A percentile compares a stretch with the other conserved stretches of the same genome.
Evolutionary conservation across 64 coral and sea anemone genomes (phyloP).

Genomic region (Montipora efflorescens): DNA sequence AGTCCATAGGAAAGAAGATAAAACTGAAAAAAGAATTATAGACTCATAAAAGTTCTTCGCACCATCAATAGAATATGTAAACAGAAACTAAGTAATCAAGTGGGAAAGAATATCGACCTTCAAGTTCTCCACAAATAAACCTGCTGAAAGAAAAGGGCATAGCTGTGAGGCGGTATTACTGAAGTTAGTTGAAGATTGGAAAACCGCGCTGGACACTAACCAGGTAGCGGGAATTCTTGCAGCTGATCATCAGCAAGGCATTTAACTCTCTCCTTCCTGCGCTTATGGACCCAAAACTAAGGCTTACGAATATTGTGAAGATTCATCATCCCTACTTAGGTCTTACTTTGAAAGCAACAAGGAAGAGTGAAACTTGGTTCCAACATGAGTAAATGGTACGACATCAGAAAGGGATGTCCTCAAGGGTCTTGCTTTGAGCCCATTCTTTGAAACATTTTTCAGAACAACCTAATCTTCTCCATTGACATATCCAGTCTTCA

Average conservation of each 20-base stretch:
- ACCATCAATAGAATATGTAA: too few relatives aligned
- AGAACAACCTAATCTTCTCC: too few relatives aligned
- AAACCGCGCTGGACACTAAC: conserved; percentile 5
- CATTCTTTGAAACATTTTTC: neutral
- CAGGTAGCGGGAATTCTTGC: neutral
- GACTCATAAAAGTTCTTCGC: too few relatives aligned
- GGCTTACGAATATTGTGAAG: conserved; percentile 36
- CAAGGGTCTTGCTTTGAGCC: conserved; percentile 25
- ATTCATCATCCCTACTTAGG: conserved; percentile 9
- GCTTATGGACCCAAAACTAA: conserved; percentile 14
- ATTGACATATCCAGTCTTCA: too few relatives aligned
- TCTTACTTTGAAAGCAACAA: conserved; percentile 19
- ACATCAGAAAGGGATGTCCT: conserved; percentile 50
- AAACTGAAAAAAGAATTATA: too few relatives aligned
- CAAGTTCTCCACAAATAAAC: too few relatives aligned
- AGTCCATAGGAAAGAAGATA: too few relatives aligned
- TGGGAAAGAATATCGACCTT: too few relatives aligned
- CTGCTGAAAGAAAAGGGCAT: neutral
- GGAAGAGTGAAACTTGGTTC: conserved; percentile 23
- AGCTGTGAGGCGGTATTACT: neutral
- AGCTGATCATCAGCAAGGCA: conserved; percentile 43
- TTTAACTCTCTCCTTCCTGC: conserved; percentile 53
- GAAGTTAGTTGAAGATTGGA: conserved; percentile 45
- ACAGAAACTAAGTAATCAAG: too few relatives aligned
- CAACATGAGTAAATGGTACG: conserved; percentile 23